phyloP scores from a whole-genome alignment of 2,113 vertebrate species.

The Columbina picui region DNA sequence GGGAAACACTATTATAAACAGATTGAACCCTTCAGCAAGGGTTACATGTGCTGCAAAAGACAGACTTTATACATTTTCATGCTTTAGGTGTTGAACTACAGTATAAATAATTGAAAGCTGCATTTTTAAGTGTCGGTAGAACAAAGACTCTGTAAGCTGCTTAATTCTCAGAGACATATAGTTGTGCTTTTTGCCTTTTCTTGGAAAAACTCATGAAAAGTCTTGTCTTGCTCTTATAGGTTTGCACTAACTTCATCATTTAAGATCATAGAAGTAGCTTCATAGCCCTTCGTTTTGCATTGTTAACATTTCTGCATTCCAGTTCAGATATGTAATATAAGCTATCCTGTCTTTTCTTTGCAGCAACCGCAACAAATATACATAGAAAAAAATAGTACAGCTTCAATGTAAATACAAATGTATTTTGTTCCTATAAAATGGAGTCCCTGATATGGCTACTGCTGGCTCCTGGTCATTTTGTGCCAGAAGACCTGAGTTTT shows the following conservation, averaged over 20 bases:
- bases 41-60: neutral
- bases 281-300: neutral
- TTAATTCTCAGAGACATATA: constrained; percentile 37
- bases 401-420: neutral
- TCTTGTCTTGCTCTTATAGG: neutral
- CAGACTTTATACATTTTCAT: neutral
- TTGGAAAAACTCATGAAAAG: neutral
- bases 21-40: neutral
- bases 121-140: constrained; percentile 3
- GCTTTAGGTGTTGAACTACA: neutral
- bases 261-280: neutral
- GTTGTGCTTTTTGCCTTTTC: neutral
- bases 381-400: neutral
- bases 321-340: neutral
- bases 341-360: neutral
- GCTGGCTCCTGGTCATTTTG: neutral
- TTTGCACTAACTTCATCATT: neutral
- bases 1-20: neutral
- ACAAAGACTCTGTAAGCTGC: constrained; percentile 13
- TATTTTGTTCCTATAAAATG: neutral
- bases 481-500: neutral
- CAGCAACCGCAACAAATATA: neutral
- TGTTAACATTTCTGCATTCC: neutral
- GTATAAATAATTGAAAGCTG: constrained; percentile 40
- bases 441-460: neutral